These are phyloP conservation scores for Creontiades dilutus DNA, from an alignment of 2,888 invertebrate species.

Conservation along the genomic window DNA sequence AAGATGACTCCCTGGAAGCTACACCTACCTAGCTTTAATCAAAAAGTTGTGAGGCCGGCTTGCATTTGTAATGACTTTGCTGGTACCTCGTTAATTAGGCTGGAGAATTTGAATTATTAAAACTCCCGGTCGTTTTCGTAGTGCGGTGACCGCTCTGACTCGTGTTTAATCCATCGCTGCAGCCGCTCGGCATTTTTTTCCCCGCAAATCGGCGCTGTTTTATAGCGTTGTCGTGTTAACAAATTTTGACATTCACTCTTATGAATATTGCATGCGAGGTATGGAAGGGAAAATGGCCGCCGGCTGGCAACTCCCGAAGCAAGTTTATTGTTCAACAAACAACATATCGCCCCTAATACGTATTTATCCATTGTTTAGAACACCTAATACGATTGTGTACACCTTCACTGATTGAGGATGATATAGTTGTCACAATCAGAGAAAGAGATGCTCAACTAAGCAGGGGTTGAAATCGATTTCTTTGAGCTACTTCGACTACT, in stretches of 20 bases:
- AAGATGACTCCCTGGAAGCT: not conserved
- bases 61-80: constrained; percentile 20
- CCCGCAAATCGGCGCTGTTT: not conserved
- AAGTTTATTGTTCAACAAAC: too few relatives aligned
- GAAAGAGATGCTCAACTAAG: too few relatives aligned
- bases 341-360: too few relatives aligned
- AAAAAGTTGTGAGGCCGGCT: not conserved
- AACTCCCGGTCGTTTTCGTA: constrained; percentile 5
- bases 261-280: not conserved
- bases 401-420: too few relatives aligned
- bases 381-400: too few relatives aligned
- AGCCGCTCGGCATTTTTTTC: not conserved
- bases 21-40: not conserved
- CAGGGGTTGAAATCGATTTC: too few relatives aligned
- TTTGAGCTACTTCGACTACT: too few relatives aligned
- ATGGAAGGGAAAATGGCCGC: not conserved
- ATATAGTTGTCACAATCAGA: too few relatives aligned
- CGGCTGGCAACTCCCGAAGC: too few relatives aligned
- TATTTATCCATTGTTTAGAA: too few relatives aligned
- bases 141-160: not conserved
- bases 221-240: not conserved
- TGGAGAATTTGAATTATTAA: constrained; percentile 32
- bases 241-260: not conserved
- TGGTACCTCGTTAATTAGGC: constrained; percentile 21
- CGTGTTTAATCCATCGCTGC: not conserved